These are phyloP conservation scores for Antitype chi DNA, from an alignment of 2,888 invertebrate genomes.

Conservation along the genomic window DNA sequence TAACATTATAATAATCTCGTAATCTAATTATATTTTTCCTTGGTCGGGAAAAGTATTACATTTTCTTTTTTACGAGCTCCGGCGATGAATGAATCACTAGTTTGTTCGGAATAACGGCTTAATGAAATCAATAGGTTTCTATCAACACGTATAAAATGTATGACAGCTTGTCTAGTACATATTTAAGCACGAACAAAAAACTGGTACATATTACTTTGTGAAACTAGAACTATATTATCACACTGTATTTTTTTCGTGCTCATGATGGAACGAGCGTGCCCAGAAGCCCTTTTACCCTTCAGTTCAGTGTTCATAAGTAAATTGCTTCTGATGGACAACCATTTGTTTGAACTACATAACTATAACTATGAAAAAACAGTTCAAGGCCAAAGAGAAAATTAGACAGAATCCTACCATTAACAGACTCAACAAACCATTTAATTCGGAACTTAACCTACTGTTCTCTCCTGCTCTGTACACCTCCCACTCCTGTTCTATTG, in stretches of 20 bases:
- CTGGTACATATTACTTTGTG: constrained; percentile 6
- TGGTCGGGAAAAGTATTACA: constrained; percentile 34
- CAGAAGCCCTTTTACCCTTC: too few relatives aligned
- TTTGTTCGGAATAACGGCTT: constrained; percentile 49
- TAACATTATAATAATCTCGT: constrained; percentile 36
- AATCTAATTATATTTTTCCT: constrained; percentile 51
- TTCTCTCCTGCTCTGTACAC: constrained; percentile 63
- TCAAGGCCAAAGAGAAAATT: neutral
- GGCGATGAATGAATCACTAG: constrained; percentile 56
- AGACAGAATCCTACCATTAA: neutral
- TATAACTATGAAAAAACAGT: neutral
- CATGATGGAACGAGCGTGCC: too few relatives aligned
- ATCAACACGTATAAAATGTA: constrained; percentile 41
- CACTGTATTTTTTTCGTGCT: too few relatives aligned
- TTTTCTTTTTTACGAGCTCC: constrained; percentile 43
- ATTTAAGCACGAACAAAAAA: constrained; percentile 5
- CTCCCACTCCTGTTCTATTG: constrained; percentile 76
- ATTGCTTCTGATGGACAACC: neutral
- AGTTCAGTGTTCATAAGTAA: too few relatives aligned
- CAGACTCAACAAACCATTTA: neutral
- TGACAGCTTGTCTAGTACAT: constrained; percentile 22
- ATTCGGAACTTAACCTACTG: constrained; percentile 46
- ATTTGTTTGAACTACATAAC: neutral
- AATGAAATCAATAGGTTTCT: constrained; percentile 61
- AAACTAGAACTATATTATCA: neutral